Percentiles rank a stretch among this genome's conserved stretches.
Evolutionary conservation across 2,113 vertebrate species (phyloP).

Genomic region (Microcebus ravelobensis): DNA sequence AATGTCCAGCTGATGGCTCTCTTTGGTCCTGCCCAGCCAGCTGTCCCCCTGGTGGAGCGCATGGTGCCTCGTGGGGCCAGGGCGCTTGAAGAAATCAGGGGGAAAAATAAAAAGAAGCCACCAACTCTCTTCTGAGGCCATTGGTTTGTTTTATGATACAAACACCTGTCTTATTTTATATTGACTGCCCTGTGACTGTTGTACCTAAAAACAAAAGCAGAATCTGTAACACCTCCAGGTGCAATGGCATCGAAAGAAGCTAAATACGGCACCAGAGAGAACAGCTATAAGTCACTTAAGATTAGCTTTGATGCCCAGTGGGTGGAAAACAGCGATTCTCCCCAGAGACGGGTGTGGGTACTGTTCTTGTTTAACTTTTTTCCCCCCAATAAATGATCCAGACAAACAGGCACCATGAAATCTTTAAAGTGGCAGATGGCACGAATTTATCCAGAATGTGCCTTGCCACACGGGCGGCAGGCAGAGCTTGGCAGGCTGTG

Average conservation of each 20-base stretch:
- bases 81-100: neutral
- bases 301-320: constrained; percentile 32
- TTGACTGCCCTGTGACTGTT: constrained; percentile 26
- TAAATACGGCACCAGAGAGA: constrained; percentile 9
- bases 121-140: neutral
- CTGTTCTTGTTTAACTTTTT: constrained; percentile 1
- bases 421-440: constrained; percentile 47
- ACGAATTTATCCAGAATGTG: neutral
- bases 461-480: neutral
- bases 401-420: constrained; percentile 38
- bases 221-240: constrained; percentile 61
- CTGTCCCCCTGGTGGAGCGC: neutral
- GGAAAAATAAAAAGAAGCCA: neutral
- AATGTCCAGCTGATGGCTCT: neutral
- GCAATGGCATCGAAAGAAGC: neutral
- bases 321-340: neutral
- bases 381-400: constrained; percentile 25
- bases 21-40: constrained; percentile 32
- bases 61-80: neutral
- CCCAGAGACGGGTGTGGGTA: neutral
- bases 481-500: fast-evolving
- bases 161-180: constrained; percentile 71
- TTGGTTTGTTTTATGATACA: constrained; percentile 55
- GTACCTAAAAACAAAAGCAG: constrained; percentile 58
- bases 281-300: constrained; percentile 32